phyloP scores from a whole-genome alignment of 2,113 vertebrate genomes.

The Dasyurus viverrinus region DNA sequence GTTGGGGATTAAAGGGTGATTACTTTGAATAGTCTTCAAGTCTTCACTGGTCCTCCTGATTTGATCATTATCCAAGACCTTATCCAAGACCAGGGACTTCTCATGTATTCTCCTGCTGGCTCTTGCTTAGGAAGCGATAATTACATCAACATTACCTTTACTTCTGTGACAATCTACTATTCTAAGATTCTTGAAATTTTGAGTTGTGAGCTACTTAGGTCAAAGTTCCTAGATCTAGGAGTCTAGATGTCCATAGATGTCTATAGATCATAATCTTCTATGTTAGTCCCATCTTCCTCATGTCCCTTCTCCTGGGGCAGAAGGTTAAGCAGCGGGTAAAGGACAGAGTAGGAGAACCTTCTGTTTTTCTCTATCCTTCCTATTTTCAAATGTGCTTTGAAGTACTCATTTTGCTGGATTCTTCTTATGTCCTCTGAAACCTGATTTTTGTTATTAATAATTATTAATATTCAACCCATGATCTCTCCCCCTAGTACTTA shows the following conservation, averaged over 20 bases:
- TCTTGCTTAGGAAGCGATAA: neutral
- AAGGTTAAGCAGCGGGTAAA: neutral
- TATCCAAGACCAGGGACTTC: neutral
- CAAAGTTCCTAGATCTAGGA: too few relatives aligned
- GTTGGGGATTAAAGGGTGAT: neutral
- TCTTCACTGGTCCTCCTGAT: neutral
- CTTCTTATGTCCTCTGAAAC: neutral
- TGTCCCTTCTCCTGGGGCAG: rapidly evolving
- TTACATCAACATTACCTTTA: neutral
- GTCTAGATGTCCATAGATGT: too few relatives aligned
- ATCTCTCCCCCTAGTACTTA: neutral
- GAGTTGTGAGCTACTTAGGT: too few relatives aligned
- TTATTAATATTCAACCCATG: too few relatives aligned
- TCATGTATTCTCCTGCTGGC: neutral
- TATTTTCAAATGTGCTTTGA: constrained; percentile 47
- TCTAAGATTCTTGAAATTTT: neutral
- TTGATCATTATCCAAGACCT: neutral
- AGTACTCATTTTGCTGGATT: neutral
- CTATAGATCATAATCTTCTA: neutral
- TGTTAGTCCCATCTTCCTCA: neutral
- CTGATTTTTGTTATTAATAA: neutral
- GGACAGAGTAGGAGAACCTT: too few relatives aligned
- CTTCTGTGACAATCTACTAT: neutral
- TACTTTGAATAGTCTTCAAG: neutral
- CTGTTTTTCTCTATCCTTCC: neutral